Conservation (phyloP, 2,797 vertebrate species). For the Diplodus sargus region DNA sequence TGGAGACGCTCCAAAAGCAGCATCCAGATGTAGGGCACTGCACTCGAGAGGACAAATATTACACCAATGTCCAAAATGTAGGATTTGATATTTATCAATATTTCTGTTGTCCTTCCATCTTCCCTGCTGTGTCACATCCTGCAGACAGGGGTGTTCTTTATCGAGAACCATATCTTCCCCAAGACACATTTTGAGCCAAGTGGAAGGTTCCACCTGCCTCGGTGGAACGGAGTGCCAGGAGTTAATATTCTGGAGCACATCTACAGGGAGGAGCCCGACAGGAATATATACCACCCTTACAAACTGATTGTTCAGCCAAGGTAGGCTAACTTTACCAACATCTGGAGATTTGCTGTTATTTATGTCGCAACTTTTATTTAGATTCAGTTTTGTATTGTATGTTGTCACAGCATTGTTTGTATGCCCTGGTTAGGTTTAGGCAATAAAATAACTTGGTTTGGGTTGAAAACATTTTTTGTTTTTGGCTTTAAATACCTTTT, state of each 20-base stretch:
- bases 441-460: no score
- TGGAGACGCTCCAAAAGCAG: slow-evolving; percentile 59
- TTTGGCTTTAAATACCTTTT: no score
- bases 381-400: no score
- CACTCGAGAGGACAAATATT: background rate
- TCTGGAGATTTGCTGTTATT: no score
- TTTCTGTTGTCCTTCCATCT: background rate
- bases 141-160: slow-evolving; percentile 71
- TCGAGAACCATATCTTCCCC: slow-evolving; percentile 85
- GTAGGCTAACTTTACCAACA: slow-evolving; percentile 25
- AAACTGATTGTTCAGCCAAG: slow-evolving; percentile 75
- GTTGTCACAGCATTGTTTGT: no score
- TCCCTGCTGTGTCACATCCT: background rate
- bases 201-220: slow-evolving; percentile 60
- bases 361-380: no score
- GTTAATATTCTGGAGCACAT: slow-evolving; percentile 78
- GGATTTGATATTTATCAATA: background rate
- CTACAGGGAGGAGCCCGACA: slow-evolving; percentile 60
- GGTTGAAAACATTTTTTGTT: no score
- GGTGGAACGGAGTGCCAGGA: slow-evolving; percentile 70
- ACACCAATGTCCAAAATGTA: background rate
- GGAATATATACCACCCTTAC: slow-evolving; percentile 15
- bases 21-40: slow-evolving; percentile 39
- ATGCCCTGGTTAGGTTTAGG: no score
- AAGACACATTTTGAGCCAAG: slow-evolving; percentile 67